These are phyloP conservation scores for Colletes collaris DNA, from an alignment of 2,888 invertebrate genomes.

Conservation along the genomic window DNA sequence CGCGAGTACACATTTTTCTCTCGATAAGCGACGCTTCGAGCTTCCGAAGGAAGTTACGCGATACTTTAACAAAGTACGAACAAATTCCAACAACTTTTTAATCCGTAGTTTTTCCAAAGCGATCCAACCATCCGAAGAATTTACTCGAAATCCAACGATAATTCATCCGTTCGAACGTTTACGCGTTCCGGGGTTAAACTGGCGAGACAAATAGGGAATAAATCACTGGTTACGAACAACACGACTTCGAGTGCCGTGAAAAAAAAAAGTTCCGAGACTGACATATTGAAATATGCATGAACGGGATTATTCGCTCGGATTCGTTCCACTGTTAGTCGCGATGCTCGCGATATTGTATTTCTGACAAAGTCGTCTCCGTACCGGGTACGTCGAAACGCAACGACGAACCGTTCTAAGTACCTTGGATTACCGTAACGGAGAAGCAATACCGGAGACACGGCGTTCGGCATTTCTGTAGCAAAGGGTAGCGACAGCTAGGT, in stretches of 20 bases:
- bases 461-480: constrained; percentile 9
- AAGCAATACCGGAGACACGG: constrained; percentile 3
- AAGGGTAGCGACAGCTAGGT: not conserved
- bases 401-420: not conserved
- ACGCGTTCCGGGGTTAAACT: too few relatives aligned
- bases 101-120: too few relatives aligned
- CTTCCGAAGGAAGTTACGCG: too few relatives aligned
- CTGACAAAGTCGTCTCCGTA: not conserved
- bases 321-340: constrained; percentile 1
- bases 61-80: too few relatives aligned
- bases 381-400: constrained; percentile 1
- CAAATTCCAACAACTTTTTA: too few relatives aligned
- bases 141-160: too few relatives aligned
- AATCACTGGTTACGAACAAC: not conserved
- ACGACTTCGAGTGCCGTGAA: not conserved
- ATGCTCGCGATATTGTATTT: not conserved
- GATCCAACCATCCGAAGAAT: too few relatives aligned
- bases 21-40: too few relatives aligned
- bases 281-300: not conserved
- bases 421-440: constrained; percentile 19
- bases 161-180: too few relatives aligned
- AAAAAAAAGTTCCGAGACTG: not conserved
- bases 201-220: not conserved
- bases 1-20: too few relatives aligned
- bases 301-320: not conserved